These are phyloP conservation scores for Charadrius vociferus DNA, from an alignment of 2,113 vertebrate species.

Conservation along the genomic window DNA sequence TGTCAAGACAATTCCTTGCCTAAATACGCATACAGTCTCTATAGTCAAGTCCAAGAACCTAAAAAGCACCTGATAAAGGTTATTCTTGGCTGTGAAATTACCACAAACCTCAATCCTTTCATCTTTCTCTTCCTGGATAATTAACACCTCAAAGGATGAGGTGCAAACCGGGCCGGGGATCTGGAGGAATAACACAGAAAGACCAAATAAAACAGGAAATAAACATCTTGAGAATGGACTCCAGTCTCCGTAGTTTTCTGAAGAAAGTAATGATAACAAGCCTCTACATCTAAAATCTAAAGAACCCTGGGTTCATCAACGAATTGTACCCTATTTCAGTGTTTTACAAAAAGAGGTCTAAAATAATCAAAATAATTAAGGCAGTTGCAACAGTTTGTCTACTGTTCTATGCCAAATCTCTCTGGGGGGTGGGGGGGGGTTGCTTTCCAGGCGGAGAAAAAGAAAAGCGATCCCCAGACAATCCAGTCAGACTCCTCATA, in stretches of 20 bases:
- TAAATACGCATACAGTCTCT: background rate
- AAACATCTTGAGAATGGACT: background rate
- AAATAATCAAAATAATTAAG: background rate
- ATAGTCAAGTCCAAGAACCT: background rate
- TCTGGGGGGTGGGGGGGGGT: too few species aligned
- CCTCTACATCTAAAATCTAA: background rate
- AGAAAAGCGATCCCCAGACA: background rate
- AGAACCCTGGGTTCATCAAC: background rate
- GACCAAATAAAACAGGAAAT: background rate
- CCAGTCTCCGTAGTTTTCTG: background rate
- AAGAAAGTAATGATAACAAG: background rate
- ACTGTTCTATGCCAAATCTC: background rate
- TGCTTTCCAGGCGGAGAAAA: background rate
- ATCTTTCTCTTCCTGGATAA: background rate
- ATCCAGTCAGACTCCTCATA: background rate
- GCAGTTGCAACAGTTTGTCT: background rate
- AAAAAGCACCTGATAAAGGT: background rate
- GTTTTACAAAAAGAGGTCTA: background rate
- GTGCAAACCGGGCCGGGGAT: background rate
- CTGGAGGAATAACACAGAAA: background rate
- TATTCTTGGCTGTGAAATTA: background rate
- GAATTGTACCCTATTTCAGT: background rate
- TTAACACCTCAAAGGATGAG: background rate
- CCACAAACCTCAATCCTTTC: background rate
- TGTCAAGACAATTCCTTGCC: background rate